Conservation (phyloP, 1,140 invertebrate species). For the Phymastichus coffea region DNA sequence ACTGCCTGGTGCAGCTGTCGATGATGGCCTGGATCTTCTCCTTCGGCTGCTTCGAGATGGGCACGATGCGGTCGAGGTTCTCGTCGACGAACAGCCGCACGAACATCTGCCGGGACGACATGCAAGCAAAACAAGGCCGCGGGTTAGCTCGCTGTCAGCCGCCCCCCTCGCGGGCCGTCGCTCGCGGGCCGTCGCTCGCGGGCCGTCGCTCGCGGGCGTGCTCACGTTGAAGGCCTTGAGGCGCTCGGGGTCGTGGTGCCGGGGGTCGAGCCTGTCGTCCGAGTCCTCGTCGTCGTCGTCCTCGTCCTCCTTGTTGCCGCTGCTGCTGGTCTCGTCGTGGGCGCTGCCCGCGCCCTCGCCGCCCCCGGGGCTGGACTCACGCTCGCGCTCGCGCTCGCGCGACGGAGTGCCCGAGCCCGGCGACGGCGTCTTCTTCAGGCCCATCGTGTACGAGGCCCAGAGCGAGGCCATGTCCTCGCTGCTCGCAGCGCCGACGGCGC, state of each 20-base stretch:
- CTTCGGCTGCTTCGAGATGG: slow-evolving; percentile 96
- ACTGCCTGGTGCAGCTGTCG: slow-evolving; percentile 93
- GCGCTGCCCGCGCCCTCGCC: slow-evolving; percentile 68
- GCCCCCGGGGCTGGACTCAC: slow-evolving; percentile 66
- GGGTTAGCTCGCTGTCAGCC: neutral
- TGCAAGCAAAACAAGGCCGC: neutral
- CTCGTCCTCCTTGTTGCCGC: slow-evolving; percentile 87
- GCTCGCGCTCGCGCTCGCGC: slow-evolving; percentile 54
- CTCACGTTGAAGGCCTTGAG: slow-evolving; percentile 96
- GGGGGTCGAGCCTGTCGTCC: slow-evolving; percentile 83
- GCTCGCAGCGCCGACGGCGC: slow-evolving; percentile 41
- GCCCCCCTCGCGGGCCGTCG: no score
- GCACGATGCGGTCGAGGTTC: slow-evolving; percentile 93
- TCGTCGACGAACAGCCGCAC: slow-evolving; percentile 95
- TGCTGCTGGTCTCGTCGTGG: slow-evolving; percentile 88
- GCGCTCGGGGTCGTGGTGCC: slow-evolving; percentile 90
- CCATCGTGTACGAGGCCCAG: slow-evolving; percentile 75
- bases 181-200: no score
- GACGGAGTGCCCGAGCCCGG: slow-evolving; percentile 59
- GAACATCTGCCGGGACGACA: slow-evolving; percentile 96
- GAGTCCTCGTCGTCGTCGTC: slow-evolving; percentile 86
- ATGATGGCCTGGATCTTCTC: slow-evolving; percentile 98
- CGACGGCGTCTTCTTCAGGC: slow-evolving; percentile 65
- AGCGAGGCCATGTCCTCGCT: slow-evolving; percentile 71
- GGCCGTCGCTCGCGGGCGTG: no score